Percentiles rank a stretch among this genome's conserved stretches.
Evolutionary conservation across 2,113 vertebrate species (phyloP).

Genomic region (Spea multiplicata): DNA sequence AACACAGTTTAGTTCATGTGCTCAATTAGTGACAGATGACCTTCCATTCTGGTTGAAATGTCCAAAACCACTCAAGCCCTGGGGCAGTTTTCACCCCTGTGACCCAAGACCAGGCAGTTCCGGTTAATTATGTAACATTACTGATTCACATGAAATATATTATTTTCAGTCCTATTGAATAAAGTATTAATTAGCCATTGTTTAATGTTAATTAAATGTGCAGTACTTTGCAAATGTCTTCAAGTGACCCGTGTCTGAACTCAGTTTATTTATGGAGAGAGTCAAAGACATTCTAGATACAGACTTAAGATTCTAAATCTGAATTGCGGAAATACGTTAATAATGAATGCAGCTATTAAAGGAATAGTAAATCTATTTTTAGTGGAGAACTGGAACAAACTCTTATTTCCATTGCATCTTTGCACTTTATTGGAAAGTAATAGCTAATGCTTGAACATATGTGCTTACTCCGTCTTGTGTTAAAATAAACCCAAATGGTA

Average conservation of each 20-base stretch:
- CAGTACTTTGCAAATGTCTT: conserved; percentile 28
- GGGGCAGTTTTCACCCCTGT: not conserved
- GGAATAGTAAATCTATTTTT: conserved; percentile 28
- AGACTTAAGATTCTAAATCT: not conserved
- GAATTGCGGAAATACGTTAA: not conserved
- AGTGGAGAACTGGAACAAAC: not conserved
- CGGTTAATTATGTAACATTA: not conserved
- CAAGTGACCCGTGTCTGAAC: conserved; percentile 24
- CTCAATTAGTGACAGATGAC: not conserved
- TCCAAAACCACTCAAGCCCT: not conserved
- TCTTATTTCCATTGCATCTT: too few relatives aligned
- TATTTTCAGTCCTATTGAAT: conserved; percentile 41
- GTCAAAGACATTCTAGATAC: conserved; percentile 15
- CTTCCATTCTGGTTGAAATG: not conserved
- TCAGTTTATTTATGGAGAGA: not conserved
- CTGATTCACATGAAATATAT: conserved; percentile 34
- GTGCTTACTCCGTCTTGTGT: too few relatives aligned
- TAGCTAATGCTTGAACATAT: too few relatives aligned
- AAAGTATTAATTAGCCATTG: conserved; percentile 43
- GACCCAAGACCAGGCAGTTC: not conserved
- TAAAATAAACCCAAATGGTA: too few relatives aligned
- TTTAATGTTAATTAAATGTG: conserved; percentile 31
- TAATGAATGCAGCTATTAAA: not conserved
- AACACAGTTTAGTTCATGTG: not conserved
- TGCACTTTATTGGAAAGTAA: too few relatives aligned